phyloP scores from a whole-genome alignment of 2,888 invertebrate genomes.

The Drosophila nr. perissopoda region DNA sequence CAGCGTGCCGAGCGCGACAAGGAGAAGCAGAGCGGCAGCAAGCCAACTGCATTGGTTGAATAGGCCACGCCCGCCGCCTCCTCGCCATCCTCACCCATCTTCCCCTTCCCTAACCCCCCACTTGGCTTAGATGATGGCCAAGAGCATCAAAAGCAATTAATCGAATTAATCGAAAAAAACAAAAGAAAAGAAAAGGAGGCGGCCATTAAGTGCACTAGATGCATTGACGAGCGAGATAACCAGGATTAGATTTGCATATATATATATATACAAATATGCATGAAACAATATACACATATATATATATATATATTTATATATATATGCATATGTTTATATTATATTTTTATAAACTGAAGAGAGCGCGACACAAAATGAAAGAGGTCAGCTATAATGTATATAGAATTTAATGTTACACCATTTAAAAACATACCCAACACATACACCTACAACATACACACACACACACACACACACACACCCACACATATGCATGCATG shows the following conservation, averaged over 20 bases:
- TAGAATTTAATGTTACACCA: conserved; percentile 42
- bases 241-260: conserved; percentile 20
- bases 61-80: conserved; percentile 30
- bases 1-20: conserved; percentile 82
- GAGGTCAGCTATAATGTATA: conserved; percentile 35
- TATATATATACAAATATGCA: conserved; percentile 1
- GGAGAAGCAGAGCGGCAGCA: conserved; percentile 73
- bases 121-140: background rate
- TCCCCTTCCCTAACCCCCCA: background rate
- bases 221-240: conserved; percentile 34
- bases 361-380: background rate
- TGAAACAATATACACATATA: background rate
- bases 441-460: conserved; percentile 8
- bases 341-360: conserved; percentile 41
- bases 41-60: conserved; percentile 75
- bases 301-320: conserved; percentile 4
- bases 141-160: conserved; percentile 6
- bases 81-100: background rate
- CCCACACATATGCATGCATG: background rate
- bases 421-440: background rate
- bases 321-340: conserved; percentile 17
- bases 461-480: background rate
- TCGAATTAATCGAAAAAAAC: conserved; percentile 17
- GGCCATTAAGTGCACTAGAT: conserved; percentile 25
- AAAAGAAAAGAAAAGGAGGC: background rate